Evolutionary conservation across 92 coral and sea anemone species (phyloP).

Genomic region (Chrysogorgia sp.): DNA sequence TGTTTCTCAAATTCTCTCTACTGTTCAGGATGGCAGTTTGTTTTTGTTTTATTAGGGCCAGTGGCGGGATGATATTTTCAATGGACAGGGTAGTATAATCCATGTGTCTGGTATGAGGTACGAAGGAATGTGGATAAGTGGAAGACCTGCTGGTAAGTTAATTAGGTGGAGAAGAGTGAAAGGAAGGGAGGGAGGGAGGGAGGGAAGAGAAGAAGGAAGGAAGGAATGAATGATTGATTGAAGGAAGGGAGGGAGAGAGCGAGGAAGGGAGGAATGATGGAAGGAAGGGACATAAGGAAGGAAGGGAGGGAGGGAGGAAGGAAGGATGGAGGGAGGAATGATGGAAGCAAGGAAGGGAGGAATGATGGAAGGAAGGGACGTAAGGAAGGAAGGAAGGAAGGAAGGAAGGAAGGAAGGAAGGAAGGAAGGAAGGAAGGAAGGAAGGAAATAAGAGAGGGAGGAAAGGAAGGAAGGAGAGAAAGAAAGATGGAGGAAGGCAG

Average conservation of each 20-base stretch:
- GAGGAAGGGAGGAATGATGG: neutral
- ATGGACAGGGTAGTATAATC: conserved; percentile 92
- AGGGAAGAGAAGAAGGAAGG: too few species aligned
- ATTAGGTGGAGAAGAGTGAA: neutral
- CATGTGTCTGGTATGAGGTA: conserved; percentile 85
- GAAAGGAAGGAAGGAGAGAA: conserved; percentile 1
- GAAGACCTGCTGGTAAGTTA: conserved; percentile 86
- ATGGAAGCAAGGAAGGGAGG: too few species aligned
- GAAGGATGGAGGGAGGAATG: too few species aligned
- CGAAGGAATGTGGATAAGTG: conserved; percentile 93
- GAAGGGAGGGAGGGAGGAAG: neutral
- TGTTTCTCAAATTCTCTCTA: neutral
- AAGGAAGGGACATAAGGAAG: neutral
- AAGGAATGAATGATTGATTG: too few species aligned
- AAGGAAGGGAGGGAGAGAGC: too few species aligned
- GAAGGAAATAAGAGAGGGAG: neutral
- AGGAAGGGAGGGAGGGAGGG: too few species aligned
- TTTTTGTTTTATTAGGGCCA: conserved; percentile 70
- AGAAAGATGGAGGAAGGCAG: neutral
- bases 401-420: neutral
- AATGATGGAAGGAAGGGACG: too few species aligned
- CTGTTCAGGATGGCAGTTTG: too few species aligned
- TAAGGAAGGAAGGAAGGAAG: too few species aligned
- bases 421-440: neutral
- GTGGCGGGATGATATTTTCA: conserved; percentile 92